Conservation (phyloP, 2,888 invertebrate genomes). For the Drosophila nigricruria region DNA sequence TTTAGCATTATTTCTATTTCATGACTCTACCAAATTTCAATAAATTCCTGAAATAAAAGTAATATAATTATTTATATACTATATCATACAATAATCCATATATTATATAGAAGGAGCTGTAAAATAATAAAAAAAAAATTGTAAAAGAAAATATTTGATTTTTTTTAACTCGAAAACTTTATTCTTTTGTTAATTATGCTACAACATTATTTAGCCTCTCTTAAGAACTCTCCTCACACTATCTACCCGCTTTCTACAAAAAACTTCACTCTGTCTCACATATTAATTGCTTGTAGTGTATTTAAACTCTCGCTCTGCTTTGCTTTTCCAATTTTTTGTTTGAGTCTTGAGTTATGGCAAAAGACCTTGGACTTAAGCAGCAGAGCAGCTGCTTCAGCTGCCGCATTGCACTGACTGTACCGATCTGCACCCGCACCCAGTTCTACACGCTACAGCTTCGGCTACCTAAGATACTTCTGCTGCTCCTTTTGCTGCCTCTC, state of each 20-base stretch:
- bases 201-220: background rate
- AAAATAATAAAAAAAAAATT: too few relatives aligned
- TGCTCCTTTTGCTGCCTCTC: conserved; percentile 1
- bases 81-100: too few relatives aligned
- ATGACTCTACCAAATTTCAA: too few relatives aligned
- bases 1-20: too few relatives aligned
- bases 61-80: too few relatives aligned
- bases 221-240: background rate
- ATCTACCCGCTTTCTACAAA: background rate
- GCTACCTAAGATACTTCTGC: background rate
- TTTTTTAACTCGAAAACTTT: too few relatives aligned
- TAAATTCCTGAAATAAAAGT: too few relatives aligned
- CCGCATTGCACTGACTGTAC: conserved; percentile 43
- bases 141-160: too few relatives aligned
- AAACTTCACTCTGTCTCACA: background rate
- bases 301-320: conserved; percentile 5
- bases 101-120: too few relatives aligned
- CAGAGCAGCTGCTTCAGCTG: conserved; percentile 17
- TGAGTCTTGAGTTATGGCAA: conserved; percentile 66
- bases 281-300: conserved; percentile 15
- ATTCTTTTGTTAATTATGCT: background rate
- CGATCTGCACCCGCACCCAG: conserved; percentile 51
- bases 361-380: conserved; percentile 71
- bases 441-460: conserved; percentile 10
- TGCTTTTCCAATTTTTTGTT: conserved; percentile 23